These are phyloP conservation scores for Characodon lateralis DNA, from an alignment of 2,797 vertebrate species.

Conservation along the genomic window DNA sequence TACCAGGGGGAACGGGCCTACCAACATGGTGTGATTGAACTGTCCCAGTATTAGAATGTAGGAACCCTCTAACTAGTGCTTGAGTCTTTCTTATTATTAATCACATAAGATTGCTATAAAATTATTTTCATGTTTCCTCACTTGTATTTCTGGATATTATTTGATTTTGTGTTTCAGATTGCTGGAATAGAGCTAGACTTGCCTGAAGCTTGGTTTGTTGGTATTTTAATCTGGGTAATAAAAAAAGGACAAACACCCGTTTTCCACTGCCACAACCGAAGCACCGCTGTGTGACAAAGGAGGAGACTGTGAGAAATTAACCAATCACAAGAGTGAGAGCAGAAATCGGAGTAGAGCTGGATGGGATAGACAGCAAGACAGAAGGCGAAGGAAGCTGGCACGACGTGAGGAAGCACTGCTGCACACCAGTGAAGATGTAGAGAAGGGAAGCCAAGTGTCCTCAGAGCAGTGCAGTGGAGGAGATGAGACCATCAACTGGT, in stretches of 20 bases:
- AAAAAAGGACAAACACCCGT: conserved; percentile 99
- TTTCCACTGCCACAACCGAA: conserved; percentile 99
- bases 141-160: not conserved
- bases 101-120: not conserved
- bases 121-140: not conserved
- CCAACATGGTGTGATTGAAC: conserved; percentile 98
- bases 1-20: conserved; percentile 99
- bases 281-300: conserved; percentile 95
- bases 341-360: not conserved
- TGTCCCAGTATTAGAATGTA: conserved; percentile 99
- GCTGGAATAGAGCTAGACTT: conserved; percentile 95
- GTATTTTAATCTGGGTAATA: conserved; percentile 99
- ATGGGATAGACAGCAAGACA: not conserved
- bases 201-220: conserved; percentile 97
- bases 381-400: not conserved
- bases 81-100: not conserved
- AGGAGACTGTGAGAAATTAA: not conserved
- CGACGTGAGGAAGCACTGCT: not conserved
- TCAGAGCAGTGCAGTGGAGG: not conserved
- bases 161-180: conserved; percentile 80
- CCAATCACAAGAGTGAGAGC: not conserved
- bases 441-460: not conserved
- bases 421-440: not conserved
- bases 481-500: not conserved
- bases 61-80: conserved; percentile 60